phyloP scores from a whole-genome alignment of 1,140 invertebrate species.

The Drosophila persimilis region DNA sequence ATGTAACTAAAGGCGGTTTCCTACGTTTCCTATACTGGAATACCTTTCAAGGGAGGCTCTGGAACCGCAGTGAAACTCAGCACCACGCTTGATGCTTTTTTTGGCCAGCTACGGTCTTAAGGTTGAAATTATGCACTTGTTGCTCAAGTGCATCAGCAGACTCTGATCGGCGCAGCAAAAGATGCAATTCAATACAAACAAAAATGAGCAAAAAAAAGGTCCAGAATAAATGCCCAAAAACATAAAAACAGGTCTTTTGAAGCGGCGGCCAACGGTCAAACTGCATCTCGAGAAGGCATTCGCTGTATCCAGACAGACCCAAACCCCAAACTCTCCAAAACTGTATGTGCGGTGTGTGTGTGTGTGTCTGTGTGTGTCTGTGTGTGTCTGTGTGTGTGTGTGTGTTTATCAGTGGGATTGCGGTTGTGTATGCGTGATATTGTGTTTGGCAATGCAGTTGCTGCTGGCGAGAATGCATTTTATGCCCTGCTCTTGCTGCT shows the following conservation, averaged over 20 bases:
- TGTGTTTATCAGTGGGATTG: conserved; percentile 14
- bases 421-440: conserved; percentile 46
- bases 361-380: conserved; percentile 6
- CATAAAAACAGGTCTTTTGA: conserved; percentile 77
- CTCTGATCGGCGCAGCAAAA: conserved; percentile 41
- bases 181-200: conserved; percentile 79
- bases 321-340: conserved; percentile 4
- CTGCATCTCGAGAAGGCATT: conserved; percentile 70
- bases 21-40: conserved; percentile 1
- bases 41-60: conserved; percentile 14
- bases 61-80: conserved; percentile 58
- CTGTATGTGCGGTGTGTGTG: neutral
- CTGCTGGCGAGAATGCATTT: conserved; percentile 70
- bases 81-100: conserved; percentile 52
- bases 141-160: conserved; percentile 63
- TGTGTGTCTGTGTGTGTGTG: conserved; percentile 21
- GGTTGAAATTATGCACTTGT: conserved; percentile 73
- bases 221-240: conserved; percentile 81
- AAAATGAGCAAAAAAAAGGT: conserved; percentile 55
- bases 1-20: conserved; percentile 32
- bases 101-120: conserved; percentile 14
- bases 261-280: conserved; percentile 75
- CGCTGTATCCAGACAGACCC: conserved; percentile 32
- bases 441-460: conserved; percentile 77
- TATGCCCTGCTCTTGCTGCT: conserved; percentile 34